A percentile compares a stretch with the other conserved stretches of the same genome.
Conservation (phyloP, 53 echinoderm and acorn worm genomes). For the Hippasteria phrygiana region DNA sequence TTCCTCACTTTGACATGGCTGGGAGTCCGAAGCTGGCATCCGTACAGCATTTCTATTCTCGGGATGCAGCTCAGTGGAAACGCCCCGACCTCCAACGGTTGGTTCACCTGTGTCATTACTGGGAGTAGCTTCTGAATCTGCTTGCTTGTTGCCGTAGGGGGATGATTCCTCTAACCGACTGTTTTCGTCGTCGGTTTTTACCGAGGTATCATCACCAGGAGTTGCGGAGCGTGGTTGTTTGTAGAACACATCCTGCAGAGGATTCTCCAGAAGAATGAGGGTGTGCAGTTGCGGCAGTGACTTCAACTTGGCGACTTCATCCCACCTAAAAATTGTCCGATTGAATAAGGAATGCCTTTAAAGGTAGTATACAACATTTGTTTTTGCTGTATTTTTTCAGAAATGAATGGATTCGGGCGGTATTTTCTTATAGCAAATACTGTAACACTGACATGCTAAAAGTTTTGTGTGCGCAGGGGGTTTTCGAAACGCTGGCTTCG, state of each 20-base stretch:
- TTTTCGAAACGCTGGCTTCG: no score
- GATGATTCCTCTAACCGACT: neutral
- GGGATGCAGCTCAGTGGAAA: no score
- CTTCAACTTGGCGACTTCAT: constrained; percentile 75
- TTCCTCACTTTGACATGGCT: constrained; percentile 58
- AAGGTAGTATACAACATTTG: no score
- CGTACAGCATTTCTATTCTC: no score
- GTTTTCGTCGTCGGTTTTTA: neutral
- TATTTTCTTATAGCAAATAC: no score
- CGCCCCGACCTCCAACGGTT: no score
- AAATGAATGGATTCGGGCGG: no score
- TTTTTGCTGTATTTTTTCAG: no score
- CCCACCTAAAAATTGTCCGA: constrained; percentile 75
- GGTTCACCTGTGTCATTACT: no score
- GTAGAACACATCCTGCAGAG: constrained; percentile 76
- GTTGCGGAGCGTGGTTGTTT: neutral
- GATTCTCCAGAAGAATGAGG: constrained; percentile 88
- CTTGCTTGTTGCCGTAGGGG: neutral
- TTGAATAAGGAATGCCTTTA: no score
- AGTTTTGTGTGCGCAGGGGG: no score
- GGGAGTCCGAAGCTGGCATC: neutral
- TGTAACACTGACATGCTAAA: no score
- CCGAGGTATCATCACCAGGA: neutral
- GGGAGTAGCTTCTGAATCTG: neutral
- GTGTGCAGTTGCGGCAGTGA: constrained; percentile 72